These are phyloP conservation scores for Tryphoninae sp. DNA, from an alignment of 2,888 invertebrate genomes.

Conservation along the genomic window DNA sequence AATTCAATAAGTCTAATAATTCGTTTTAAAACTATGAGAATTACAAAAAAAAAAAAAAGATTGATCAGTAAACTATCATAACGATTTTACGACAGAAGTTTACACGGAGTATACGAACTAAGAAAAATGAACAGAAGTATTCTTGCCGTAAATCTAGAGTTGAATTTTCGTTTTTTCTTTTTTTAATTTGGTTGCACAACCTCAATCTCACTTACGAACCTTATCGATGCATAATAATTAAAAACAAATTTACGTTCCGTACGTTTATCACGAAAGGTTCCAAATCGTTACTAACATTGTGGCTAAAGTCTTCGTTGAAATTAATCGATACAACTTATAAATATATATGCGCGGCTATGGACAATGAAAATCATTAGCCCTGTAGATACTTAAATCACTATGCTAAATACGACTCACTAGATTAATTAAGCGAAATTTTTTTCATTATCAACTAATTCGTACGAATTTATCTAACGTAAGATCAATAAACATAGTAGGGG, in stretches of 20 bases:
- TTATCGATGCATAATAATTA: conserved; percentile 26
- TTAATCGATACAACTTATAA: conserved; percentile 32
- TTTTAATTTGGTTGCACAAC: conserved; percentile 39
- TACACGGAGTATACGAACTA: conserved; percentile 28
- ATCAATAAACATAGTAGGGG: conserved; percentile 50
- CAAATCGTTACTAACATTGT: conserved; percentile 38
- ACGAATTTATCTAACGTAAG: conserved; percentile 42
- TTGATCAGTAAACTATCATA: conserved; percentile 29
- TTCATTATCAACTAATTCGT: conserved; percentile 56
- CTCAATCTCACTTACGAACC: conserved; percentile 37
- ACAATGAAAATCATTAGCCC: conserved; percentile 55
- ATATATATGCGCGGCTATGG: conserved; percentile 15
- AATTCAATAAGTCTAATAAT: conserved; percentile 55
- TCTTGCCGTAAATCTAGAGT: conserved; percentile 31
- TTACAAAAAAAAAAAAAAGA: conserved; percentile 61
- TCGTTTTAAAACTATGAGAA: conserved; percentile 56
- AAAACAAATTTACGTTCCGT: conserved; percentile 42
- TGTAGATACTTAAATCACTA: conserved; percentile 45
- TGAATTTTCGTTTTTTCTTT: conserved; percentile 31
- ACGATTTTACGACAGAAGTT: conserved; percentile 39
- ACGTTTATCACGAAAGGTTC: conserved; percentile 43
- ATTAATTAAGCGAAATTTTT: conserved; percentile 52
- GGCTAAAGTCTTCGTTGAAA: conserved; percentile 30
- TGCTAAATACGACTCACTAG: conserved; percentile 52
- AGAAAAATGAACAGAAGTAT: conserved; percentile 37